A percentile compares a stretch with the other conserved stretches of the same genome.
These are phyloP conservation scores for Scaptomyza pallida DNA, from an alignment of 1,140 invertebrate genomes.

Conservation along the genomic window DNA sequence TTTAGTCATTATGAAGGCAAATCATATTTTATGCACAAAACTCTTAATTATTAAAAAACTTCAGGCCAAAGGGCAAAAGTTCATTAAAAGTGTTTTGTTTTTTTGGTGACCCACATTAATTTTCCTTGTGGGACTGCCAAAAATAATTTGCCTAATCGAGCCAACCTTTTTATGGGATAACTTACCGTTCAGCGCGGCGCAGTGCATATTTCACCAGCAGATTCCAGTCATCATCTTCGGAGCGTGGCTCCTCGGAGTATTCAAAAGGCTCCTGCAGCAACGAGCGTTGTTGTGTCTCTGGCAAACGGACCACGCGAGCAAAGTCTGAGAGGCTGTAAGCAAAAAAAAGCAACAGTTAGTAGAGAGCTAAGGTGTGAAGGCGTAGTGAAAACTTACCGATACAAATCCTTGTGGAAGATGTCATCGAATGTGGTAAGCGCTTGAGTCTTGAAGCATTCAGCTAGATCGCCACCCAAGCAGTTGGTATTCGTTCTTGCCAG, in stretches of 20 bases:
- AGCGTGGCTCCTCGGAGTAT: constrained; percentile 87
- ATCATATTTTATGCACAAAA: constrained; percentile 64
- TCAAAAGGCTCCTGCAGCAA: constrained; percentile 88
- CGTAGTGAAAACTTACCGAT: constrained; percentile 83
- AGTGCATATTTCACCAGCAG: constrained; percentile 89
- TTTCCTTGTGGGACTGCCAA: too few relatives aligned
- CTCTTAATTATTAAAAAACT: constrained; percentile 7
- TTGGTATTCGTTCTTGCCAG: constrained; percentile 88
- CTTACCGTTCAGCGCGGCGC: constrained; percentile 88
- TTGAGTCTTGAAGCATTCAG: constrained; percentile 92
- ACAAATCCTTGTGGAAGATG: constrained; percentile 88
- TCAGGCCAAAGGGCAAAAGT: constrained; percentile 12
- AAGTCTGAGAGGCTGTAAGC: constrained; percentile 87
- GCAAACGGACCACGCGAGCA: constrained; percentile 88
- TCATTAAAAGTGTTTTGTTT: too few relatives aligned
- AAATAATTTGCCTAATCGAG: constrained; percentile 73
- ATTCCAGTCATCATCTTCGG: constrained; percentile 91
- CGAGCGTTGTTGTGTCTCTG: constrained; percentile 87
- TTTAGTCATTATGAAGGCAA: constrained; percentile 48
- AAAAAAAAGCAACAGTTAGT: constrained; percentile 18
- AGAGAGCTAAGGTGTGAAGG: neutral
- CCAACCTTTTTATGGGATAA: constrained; percentile 2
- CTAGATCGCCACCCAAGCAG: constrained; percentile 90
- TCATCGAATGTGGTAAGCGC: constrained; percentile 89
- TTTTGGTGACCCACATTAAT: constrained; percentile 55